A percentile compares a stretch with the other conserved stretches of the same genome.
These are phyloP conservation scores for Serilophus lunatus DNA, from an alignment of 2,113 vertebrate species.

Conservation along the genomic window DNA sequence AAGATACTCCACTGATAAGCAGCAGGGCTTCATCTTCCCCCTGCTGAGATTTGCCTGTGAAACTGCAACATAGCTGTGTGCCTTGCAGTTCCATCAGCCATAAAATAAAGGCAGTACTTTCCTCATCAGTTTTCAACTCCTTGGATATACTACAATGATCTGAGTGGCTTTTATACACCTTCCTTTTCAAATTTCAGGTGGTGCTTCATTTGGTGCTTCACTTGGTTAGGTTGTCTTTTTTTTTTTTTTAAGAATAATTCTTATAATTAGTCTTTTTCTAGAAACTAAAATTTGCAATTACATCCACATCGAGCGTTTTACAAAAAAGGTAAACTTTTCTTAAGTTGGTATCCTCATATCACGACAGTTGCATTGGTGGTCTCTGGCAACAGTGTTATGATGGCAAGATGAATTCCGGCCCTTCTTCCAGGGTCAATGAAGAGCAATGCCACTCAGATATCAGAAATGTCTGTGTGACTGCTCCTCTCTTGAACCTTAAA, in stretches of 20 bases:
- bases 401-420: not conserved
- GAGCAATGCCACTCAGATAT: not conserved
- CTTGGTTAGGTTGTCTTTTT: not conserved
- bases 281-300: not conserved
- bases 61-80: not conserved
- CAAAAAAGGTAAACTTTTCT: not conserved
- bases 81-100: not conserved
- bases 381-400: not conserved
- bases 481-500: not conserved
- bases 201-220: not conserved
- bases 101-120: not conserved
- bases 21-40: not conserved
- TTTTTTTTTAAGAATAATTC: not conserved
- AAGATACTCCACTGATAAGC: not conserved
- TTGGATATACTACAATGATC: not conserved
- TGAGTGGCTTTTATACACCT: not conserved
- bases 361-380: not conserved
- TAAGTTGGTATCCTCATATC: not conserved
- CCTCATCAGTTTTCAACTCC: not conserved
- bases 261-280: not conserved
- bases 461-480: fast-evolving
- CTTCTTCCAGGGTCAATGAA: not conserved
- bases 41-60: not conserved
- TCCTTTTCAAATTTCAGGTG: not conserved
- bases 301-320: not conserved